These are phyloP conservation scores for Scleropages formosus DNA, from an alignment of 2,797 vertebrate species.

Conservation along the genomic window DNA sequence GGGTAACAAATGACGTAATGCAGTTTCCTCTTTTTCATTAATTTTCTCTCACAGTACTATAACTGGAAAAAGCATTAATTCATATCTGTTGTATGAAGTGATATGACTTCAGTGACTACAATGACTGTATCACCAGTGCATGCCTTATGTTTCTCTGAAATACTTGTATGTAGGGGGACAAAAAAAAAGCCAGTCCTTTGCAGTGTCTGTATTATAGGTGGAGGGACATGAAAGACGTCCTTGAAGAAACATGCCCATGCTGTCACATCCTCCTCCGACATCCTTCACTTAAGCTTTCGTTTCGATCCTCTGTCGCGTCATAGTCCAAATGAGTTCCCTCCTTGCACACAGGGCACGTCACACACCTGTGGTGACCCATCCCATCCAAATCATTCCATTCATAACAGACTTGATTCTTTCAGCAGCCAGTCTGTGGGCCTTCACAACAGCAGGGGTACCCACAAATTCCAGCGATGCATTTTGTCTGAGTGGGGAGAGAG, in stretches of 20 bases:
- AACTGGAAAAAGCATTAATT: too few species aligned
- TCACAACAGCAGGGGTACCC: neutral
- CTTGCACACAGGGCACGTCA: neutral
- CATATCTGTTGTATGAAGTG: too few species aligned
- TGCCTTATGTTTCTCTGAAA: neutral
- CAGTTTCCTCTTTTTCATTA: too few species aligned
- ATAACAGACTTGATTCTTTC: constrained; percentile 44
- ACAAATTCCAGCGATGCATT: neutral
- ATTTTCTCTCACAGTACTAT: too few species aligned
- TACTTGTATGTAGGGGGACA: neutral
- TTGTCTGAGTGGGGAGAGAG: neutral
- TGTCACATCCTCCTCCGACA: neutral
- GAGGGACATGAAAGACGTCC: neutral
- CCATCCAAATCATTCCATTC: constrained; percentile 37
- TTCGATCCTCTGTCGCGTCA: neutral
- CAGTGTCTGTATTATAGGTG: neutral
- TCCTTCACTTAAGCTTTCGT: neutral
- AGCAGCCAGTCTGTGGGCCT: constrained; percentile 7
- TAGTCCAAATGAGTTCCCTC: neutral
- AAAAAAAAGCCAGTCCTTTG: neutral
- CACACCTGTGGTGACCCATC: neutral
- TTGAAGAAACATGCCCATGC: constrained; percentile 8
- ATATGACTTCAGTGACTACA: too few species aligned
- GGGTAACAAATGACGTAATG: too few species aligned
- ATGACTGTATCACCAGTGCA: too few species aligned